These are phyloP conservation scores for Myrmecobius fasciatus DNA, from an alignment of 2,113 vertebrate genomes.

Conservation along the genomic window DNA sequence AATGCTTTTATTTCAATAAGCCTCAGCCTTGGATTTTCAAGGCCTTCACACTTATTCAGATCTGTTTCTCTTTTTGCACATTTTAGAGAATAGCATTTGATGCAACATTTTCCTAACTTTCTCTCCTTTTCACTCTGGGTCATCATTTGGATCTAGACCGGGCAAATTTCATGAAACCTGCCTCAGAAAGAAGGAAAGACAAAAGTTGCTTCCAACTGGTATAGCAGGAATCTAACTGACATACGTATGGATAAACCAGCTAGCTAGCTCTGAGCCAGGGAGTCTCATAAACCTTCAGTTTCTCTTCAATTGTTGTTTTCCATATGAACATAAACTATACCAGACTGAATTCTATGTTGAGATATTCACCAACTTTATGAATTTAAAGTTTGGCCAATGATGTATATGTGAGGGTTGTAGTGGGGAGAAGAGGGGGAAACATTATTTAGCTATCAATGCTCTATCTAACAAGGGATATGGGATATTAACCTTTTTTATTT, in stretches of 20 bases:
- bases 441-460: slow-evolving; percentile 31
- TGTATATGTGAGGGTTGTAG: slow-evolving; percentile 25
- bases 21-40: slow-evolving; percentile 41
- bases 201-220: slow-evolving; percentile 42
- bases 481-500: slow-evolving; percentile 38
- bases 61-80: slow-evolving; percentile 32
- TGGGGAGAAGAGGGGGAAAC: slow-evolving; percentile 29
- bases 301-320: slow-evolving; percentile 68
- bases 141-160: background rate
- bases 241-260: background rate
- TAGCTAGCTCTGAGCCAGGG: slow-evolving; percentile 37
- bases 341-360: slow-evolving; percentile 42
- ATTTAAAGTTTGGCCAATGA: slow-evolving; percentile 7
- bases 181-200: background rate
- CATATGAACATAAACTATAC: slow-evolving; percentile 5
- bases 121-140: background rate
- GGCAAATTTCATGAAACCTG: background rate
- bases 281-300: slow-evolving; percentile 40
- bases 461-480: slow-evolving; percentile 13
- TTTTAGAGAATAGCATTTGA: slow-evolving; percentile 46
- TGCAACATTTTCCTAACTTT: slow-evolving; percentile 58
- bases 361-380: background rate
- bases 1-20: slow-evolving; percentile 39
- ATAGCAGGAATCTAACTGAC: slow-evolving; percentile 48
- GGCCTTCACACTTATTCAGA: background rate